Base-by-base conservation (phyloP, 2,888 invertebrate genomes). In the Halictus ligatus region DNA sequence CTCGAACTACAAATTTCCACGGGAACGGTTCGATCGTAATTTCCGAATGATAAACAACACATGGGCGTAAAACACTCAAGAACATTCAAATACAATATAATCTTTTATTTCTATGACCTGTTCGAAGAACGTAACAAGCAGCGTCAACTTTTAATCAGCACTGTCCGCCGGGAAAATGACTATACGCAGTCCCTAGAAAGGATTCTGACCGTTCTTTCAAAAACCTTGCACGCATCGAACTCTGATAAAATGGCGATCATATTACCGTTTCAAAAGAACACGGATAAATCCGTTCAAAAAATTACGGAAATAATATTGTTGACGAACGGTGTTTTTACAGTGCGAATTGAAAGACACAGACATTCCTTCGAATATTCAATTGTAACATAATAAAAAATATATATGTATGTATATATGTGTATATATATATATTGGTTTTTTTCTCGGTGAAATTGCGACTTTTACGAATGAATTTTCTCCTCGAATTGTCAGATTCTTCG, bases 221-320 rank as follows among this genome's bases (percentile, higher is more conserved):
- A 64, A 29, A 64, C 64, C 64, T 64, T 64, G 29, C 64, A 64
- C 64, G 64, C 64, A 64, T 64, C 64, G 64, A 64, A 64, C 64
- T 64, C 64, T 29, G 64, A 25, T 64, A 15, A 29, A 64, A 64
- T 29, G 15, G 6, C 2, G 29, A 29, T 64, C 15, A 64, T 29
- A 64, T 25, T n/a, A 60, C 6, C 3, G n/a, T 64, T 29, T 0
- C 15, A 2, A 15, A 64, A 29, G 29, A 6, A 29, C 29, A 64
- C 54, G 21, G 21, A 8, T 21, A 21, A 29, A 64, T 29, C 64
- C 15, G 29, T 29, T 64, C 12, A 13, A 29, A 13, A 29, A 64
- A 29, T 15, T 29, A 64, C 29, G 25, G 25, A 64, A 64, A 64
- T 7, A 64, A 64, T 35, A 35, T 15, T 15, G 0, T 7, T 64